phyloP scores from a whole-genome alignment of 2,797 vertebrate species.

The Zalophus californianus region DNA sequence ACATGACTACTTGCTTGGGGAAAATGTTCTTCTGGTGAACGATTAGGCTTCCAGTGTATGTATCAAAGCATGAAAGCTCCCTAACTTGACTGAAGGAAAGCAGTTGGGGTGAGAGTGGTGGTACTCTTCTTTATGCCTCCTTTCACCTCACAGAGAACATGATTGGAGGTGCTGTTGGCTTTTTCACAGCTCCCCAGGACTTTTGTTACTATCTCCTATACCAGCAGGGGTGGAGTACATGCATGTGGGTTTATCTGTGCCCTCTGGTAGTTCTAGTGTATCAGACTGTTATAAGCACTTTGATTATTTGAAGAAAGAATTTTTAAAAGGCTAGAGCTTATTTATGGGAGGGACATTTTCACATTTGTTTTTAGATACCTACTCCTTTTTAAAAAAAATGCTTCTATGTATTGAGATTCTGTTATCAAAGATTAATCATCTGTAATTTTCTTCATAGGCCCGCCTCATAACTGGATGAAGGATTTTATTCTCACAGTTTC shows the following conservation, averaged over 20 bases:
- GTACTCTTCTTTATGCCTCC: background rate
- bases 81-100: background rate
- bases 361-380: background rate
- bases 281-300: background rate
- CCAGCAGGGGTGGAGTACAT: background rate
- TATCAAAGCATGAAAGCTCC: background rate
- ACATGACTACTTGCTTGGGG: background rate
- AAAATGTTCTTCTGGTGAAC: background rate
- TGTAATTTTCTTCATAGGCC: slow-evolving; percentile 86
- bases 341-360: background rate
- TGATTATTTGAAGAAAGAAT: slow-evolving; percentile 27
- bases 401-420: background rate
- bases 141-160: background rate
- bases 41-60: background rate
- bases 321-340: slow-evolving; percentile 47
- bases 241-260: background rate
- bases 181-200: background rate
- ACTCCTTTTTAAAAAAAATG: background rate
- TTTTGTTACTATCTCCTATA: background rate
- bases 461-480: slow-evolving; percentile 98
- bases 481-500: slow-evolving; percentile 97
- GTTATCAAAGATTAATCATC: slow-evolving; percentile 6
- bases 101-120: background rate
- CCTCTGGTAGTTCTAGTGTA: background rate
- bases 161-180: background rate